These are phyloP conservation scores for Tadarida brasiliensis DNA, from an alignment of 2,797 vertebrate genomes.

Conservation along the genomic window DNA sequence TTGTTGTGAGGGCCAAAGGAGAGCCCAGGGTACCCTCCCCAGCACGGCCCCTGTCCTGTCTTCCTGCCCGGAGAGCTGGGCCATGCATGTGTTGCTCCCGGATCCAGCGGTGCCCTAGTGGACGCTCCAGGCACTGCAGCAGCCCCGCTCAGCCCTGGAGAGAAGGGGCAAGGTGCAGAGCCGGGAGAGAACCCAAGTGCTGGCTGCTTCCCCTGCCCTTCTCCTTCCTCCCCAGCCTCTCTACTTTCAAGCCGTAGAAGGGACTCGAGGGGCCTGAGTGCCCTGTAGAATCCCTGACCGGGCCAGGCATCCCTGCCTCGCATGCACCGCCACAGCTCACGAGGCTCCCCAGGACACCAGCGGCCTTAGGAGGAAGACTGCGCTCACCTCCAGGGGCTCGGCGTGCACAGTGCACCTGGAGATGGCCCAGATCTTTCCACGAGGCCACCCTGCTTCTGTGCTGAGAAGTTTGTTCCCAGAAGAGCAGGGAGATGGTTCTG, in stretches of 20 bases:
- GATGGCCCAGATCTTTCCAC: neutral
- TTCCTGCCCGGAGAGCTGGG: neutral
- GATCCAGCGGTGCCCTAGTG: neutral
- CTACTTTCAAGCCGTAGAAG: neutral
- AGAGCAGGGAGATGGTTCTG: neutral
- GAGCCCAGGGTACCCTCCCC: neutral
- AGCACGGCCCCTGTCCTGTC: neutral
- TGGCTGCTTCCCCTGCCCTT: neutral
- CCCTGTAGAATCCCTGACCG: neutral
- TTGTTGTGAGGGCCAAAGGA: neutral
- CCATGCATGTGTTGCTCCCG: rapidly evolving
- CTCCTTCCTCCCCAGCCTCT: neutral
- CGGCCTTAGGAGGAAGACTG: neutral
- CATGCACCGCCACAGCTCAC: rapidly evolving
- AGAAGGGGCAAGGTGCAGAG: neutral
- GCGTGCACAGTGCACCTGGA: neutral
- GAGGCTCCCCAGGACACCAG: neutral
- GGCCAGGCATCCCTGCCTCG: neutral
- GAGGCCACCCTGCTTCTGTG: neutral
- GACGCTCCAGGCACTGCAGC: neutral
- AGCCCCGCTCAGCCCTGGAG: neutral
- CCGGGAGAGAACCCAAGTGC: neutral
- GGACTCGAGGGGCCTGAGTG: neutral
- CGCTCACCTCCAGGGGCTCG: neutral
- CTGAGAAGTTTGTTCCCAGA: neutral